Percentiles rank a stretch among this genome's conserved stretches.
Evolutionary conservation across 2,888 invertebrate genomes (phyloP).

Genomic region (Callosobruchus maculatus): DNA sequence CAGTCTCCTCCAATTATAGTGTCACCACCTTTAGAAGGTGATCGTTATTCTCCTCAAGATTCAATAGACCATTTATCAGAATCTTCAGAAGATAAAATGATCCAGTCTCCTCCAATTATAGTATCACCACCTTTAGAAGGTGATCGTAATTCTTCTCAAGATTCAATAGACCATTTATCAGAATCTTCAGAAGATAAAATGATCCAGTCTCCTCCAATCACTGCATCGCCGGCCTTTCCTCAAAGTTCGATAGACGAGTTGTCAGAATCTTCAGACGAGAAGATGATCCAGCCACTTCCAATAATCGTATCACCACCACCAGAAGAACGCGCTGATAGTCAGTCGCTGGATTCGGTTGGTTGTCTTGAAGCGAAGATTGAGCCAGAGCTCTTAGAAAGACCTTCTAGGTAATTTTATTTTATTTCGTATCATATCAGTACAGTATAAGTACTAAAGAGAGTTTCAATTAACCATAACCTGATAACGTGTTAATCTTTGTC

Average conservation of each 20-base stretch:
- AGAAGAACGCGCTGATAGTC: slow-evolving; percentile 8
- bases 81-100: background rate
- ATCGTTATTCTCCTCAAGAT: background rate
- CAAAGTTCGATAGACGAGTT: background rate
- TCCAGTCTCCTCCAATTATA: slow-evolving; percentile 14
- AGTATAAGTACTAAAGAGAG: background rate
- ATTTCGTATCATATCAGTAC: too few species aligned
- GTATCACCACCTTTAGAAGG: too few species aligned
- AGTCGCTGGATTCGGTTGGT: slow-evolving; percentile 7
- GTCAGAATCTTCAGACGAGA: background rate
- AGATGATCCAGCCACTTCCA: slow-evolving; percentile 9
- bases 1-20: slow-evolving; percentile 15
- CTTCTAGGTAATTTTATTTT: slow-evolving; percentile 3
- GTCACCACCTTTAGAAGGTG: too few species aligned
- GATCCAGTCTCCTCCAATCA: slow-evolving; percentile 13
- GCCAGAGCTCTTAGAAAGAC: slow-evolving; percentile 6
- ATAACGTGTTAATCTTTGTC: too few species aligned
- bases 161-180: background rate
- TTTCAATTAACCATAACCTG: background rate
- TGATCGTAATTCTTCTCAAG: too few species aligned
- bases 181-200: background rate
- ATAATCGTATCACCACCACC: slow-evolving; percentile 11
- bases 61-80: background rate
- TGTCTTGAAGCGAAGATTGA: slow-evolving; percentile 1
- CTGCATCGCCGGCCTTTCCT: too few species aligned